Base-by-base conservation (phyloP, 1,140 invertebrate genomes). In the Thalassaphorura encarpata region DNA sequence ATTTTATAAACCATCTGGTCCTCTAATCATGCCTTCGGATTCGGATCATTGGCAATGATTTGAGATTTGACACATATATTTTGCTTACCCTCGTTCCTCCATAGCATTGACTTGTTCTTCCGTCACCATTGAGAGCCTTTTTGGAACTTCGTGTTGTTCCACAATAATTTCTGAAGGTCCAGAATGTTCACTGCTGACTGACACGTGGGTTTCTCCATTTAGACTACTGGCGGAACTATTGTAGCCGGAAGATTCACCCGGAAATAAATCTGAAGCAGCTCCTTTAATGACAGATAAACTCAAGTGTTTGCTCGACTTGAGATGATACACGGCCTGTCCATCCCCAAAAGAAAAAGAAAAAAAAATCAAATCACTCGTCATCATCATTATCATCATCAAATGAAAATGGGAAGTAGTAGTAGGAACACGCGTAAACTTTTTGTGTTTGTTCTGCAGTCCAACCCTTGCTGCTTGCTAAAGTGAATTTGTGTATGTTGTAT, bases 211-310 rank as follows among this genome's bases (percentile, higher is more conserved):
- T 65, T 85, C 83, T 0, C 82, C 84, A 6, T 82, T 83, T 1
- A 83, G 78, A 19, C 81, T 83, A 59, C 83, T 85, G 15, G 83
- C 83, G 0, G 83, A 86, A 66, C 82, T 84, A 63, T 87, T 85
- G 69, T 86, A 86, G 4, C 84, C 84, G 55, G 81, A 84, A 31
- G 83, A 85, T 69, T 86, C 84, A 19, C 82, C 82, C 1, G 84
- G 83, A 62, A 87, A 83, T 24, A 87, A 73, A 67, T 87, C 84
- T 0, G 78, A 76, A 49, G 83, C 86, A 3, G 80, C 82, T 8
- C 82, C 82, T 66, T 84, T 83, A 28, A 81, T 74, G 16, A 89
- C 76, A 16, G 83, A 67, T 57, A 90, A 73, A 56, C 85, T 83
- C 40, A 90, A 73, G 16, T 83, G 78, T 46, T 81, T 78, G 24